phyloP scores from a whole-genome alignment of 2,888 invertebrate genomes.

The Tenthredo notha region DNA sequence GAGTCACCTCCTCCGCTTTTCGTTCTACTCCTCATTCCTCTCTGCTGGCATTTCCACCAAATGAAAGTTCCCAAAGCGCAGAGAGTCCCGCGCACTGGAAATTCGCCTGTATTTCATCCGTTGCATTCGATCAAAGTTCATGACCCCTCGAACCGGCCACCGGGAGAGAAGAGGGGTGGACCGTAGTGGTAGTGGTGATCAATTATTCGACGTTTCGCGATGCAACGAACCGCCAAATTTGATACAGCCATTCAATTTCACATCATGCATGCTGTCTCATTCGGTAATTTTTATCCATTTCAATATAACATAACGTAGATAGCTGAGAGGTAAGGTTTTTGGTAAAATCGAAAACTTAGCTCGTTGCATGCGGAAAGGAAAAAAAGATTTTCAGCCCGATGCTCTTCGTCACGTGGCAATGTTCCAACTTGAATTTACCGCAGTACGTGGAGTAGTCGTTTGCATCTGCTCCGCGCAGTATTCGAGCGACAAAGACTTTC shows the following conservation, averaged over 20 bases:
- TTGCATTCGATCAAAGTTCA: slow-evolving; percentile 47
- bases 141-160: slow-evolving; percentile 28
- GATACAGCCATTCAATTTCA: slow-evolving; percentile 1
- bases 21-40: neutral
- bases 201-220: slow-evolving; percentile 39
- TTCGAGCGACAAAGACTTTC: slow-evolving; percentile 49
- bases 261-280: neutral
- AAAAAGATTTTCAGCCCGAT: neutral
- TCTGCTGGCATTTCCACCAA: neutral
- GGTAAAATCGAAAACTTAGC: neutral
- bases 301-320: neutral
- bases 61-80: slow-evolving; percentile 37
- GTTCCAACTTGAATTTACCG: slow-evolving; percentile 49
- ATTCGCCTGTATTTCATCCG: slow-evolving; percentile 45
- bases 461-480: slow-evolving; percentile 48
- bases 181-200: slow-evolving; percentile 8
- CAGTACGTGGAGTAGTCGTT: slow-evolving; percentile 47
- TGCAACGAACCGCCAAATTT: slow-evolving; percentile 32
- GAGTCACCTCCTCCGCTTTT: neutral
- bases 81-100: slow-evolving; percentile 41
- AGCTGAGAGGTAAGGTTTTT: neutral
- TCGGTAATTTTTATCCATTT: neutral
- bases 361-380: neutral
- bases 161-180: neutral
- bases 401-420: slow-evolving; percentile 25